Base-by-base conservation (phyloP, 2,888 invertebrate species). In the Melanostoma scalare region DNA sequence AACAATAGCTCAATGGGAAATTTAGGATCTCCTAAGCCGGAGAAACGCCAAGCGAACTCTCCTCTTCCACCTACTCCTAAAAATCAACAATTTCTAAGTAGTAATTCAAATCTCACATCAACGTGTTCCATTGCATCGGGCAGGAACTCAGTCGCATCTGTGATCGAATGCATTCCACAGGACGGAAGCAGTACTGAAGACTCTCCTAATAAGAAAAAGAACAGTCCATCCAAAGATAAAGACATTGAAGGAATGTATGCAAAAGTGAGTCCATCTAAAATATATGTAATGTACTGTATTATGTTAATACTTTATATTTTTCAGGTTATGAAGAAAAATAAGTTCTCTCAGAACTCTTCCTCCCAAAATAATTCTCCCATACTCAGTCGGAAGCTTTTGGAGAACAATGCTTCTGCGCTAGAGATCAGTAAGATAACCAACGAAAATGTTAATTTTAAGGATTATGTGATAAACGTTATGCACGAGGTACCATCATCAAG, bases 41-140 rank as follows among this genome's bases (percentile, higher is more conserved):
- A 97, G 91, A 96, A 97, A 91, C 93, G 97, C 2, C 96, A 96
- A 90, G 97, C 97, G 0, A 97, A 97, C 90, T 97, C 96, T 0
- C 97, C 97, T 0, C 90, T 97, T 36, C 97, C 97, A 4, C 96
- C 96, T 3, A 96, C 96, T 1, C 96, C 96, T 10, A 91, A 91
- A 75, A 86, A 85, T 77, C 76, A 86, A 30, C 86, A 84, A 71
- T 84, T 84, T 53, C 46, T 84, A 30, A 86, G 61, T 72, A 91
- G 90, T 77, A 91, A 88, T 52, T 88, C 88, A 48, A 91, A 90
- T 86, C 87, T 91, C 4, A 87, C 91, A 9, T 91, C 91, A 5
- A 89, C 86, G 9, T 85, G 86, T 76, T 86, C 87, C 31, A 81
- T 86, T 46, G 86, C 87, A 33, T 87, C 87, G 8, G 87, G 90